Base-by-base conservation (phyloP, 2,113 vertebrate genomes). In the Chaetura pelagica region DNA sequence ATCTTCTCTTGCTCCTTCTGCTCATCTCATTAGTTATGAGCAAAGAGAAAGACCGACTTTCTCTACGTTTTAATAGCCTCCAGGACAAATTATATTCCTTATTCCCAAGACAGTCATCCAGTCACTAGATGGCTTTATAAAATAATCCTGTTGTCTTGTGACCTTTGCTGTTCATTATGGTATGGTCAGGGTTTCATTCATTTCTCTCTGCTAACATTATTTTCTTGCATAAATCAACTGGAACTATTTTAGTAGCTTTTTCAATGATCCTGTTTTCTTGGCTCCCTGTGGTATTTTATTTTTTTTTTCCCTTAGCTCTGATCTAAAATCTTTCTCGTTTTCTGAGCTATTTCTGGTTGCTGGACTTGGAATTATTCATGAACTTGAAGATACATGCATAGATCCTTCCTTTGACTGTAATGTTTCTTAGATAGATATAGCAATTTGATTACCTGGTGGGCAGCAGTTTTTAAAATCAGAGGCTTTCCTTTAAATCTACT, bases 341-440 rank as follows among this genome's bases (percentile, higher is more conserved):
- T 79, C 82, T 57, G 64, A 93, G 75, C 85, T 96, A 57, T 96
- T 97, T 96, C 48, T 92, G 87, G 71, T 61, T 86, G 35, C 83
- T 94, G 64, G 61, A 75, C 44, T 88, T 79, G 54, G 68, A 96
- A 95, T 96, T 95, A 94, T 93, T 95, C 72, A 97, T 96, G 64
- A 96, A 72, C 38, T 71, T 88, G 75, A 93, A 87, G 87, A 51
- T 80, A 44, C 0, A 0, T 71, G 75, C 78, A 57, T 30, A 86
- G 61, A 38, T 88, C 11, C 52, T 93, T 74, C 46, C 59, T 86
- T 72, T 68, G 42, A 74, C 71, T 91, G 72, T 71, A 77, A 44
- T 23, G 38, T 80, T 86, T 86, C 72, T 85, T 71, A 71, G 59
- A 34, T 19, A n/a, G 71, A 49, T 80, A 29, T 3, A 67, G 44